Percentiles rank a stretch among this genome's conserved stretches.
Evolutionary conservation across 2,113 vertebrate genomes (phyloP).

Genomic region (Cettia cetti): DNA sequence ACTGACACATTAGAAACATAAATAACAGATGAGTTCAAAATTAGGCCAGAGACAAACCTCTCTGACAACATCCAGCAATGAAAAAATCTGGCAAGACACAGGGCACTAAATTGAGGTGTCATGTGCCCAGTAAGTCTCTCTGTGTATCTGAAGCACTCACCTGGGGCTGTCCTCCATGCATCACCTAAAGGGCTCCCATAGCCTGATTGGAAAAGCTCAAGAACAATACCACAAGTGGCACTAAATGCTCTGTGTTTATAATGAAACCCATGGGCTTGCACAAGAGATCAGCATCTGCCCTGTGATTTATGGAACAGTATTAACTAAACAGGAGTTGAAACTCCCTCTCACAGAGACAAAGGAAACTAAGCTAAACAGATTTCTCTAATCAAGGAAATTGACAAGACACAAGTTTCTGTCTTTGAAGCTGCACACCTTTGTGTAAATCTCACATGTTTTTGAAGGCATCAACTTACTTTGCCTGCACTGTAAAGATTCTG

Average conservation of each 20-base stretch:
- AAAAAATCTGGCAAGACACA: background rate
- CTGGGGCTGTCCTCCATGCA: background rate
- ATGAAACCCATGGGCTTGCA: background rate
- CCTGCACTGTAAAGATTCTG: background rate
- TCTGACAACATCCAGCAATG: background rate
- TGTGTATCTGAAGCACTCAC: background rate
- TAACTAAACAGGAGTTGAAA: background rate
- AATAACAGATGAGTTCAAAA: background rate
- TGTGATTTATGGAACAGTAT: background rate
- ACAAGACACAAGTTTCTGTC: background rate
- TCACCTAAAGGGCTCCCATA: background rate
- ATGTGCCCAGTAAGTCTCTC: background rate
- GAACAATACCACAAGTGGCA: background rate
- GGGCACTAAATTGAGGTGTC: background rate
- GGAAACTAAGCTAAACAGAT: background rate
- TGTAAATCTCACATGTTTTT: background rate
- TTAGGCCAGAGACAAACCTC: background rate
- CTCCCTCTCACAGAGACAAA: background rate
- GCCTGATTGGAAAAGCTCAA: background rate
- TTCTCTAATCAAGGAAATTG: background rate
- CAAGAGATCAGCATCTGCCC: background rate
- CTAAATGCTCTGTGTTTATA: background rate
- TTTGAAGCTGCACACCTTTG: background rate
- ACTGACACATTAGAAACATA: background rate
- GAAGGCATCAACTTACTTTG: background rate